phyloP scores from a whole-genome alignment of 2,113 vertebrate species.

The Empidonax traillii region DNA sequence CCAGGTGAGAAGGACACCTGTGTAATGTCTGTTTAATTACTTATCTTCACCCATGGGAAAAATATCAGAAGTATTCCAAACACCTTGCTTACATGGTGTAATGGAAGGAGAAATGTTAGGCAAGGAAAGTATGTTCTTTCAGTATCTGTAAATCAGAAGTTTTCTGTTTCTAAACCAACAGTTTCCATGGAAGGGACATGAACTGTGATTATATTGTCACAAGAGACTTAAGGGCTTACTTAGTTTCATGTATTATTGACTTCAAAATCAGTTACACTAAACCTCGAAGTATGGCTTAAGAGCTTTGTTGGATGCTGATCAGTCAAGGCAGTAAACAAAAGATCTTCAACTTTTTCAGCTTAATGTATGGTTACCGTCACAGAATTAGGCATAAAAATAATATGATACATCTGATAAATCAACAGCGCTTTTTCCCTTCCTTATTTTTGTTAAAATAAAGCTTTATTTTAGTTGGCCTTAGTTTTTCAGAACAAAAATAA shows the following conservation, averaged over 20 bases:
- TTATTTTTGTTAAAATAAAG: background rate
- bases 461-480: background rate
- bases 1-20: background rate
- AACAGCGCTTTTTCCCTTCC: background rate
- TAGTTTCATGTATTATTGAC: background rate
- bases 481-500: background rate
- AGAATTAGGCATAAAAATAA: background rate
- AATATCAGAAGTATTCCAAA: background rate
- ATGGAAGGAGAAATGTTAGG: background rate
- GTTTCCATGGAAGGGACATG: background rate
- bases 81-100: background rate
- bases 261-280: background rate
- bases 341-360: background rate
- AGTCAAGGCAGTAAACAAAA: background rate
- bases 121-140: background rate
- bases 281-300: background rate
- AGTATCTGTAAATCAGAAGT: background rate
- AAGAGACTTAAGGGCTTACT: background rate
- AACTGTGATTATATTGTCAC: background rate
- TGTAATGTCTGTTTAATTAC: background rate
- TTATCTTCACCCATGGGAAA: background rate
- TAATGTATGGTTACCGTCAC: background rate
- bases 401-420: background rate
- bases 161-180: background rate
- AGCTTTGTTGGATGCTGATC: background rate